Evolutionary conservation across 2,113 vertebrate genomes (phyloP).

Genomic region (Alces alces): DNA sequence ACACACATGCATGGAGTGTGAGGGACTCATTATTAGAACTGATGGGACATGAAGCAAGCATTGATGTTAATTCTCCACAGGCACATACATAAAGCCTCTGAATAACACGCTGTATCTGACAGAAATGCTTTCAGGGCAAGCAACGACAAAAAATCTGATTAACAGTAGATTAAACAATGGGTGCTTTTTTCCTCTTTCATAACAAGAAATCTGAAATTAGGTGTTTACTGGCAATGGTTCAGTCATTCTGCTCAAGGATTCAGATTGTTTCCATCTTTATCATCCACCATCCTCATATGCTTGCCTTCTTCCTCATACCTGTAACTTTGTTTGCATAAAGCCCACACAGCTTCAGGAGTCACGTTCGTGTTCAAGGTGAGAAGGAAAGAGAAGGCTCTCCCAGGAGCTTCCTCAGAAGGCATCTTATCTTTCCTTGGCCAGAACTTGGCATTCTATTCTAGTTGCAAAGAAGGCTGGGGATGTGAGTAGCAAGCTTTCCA

Average conservation of each 20-base stretch:
- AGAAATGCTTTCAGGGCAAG: constrained; percentile 14
- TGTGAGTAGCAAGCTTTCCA: not conserved
- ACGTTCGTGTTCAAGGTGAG: not conserved
- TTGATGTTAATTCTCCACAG: not conserved
- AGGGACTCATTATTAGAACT: not conserved
- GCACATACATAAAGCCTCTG: not conserved
- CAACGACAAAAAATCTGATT: constrained; percentile 18
- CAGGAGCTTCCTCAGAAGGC: not conserved
- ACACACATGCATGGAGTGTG: not conserved
- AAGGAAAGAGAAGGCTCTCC: not conserved
- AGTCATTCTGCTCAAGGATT: not conserved
- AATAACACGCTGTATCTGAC: not conserved
- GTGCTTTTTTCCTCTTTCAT: not conserved
- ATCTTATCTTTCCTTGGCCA: not conserved
- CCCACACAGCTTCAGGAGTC: not conserved
- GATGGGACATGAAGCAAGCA: not conserved
- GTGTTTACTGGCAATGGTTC: not conserved
- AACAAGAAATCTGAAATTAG: not conserved
- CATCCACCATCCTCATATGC: not conserved
- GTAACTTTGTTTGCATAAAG: not conserved
- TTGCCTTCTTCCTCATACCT: constrained; percentile 14
- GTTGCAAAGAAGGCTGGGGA: not conserved
- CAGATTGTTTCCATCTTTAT: not conserved
- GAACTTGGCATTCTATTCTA: not conserved
- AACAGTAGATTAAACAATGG: constrained; percentile 41